A percentile compares a stretch with the other conserved stretches of the same genome.
Conservation (phyloP, 2,888 invertebrate genomes). For the Andrena haemorrhoa region DNA sequence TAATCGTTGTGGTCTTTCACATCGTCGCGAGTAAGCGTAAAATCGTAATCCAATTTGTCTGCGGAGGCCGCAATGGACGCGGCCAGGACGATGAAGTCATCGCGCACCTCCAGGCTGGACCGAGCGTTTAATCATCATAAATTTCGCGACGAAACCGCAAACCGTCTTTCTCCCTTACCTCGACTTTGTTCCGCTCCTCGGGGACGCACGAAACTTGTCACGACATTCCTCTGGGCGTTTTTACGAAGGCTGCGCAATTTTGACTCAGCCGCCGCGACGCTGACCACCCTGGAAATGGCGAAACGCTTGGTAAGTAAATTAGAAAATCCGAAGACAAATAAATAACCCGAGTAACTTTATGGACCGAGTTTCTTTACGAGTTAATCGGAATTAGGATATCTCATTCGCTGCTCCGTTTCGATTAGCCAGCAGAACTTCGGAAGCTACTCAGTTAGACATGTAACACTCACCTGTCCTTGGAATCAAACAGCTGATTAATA, state of each 20-base stretch:
- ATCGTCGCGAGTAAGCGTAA: conserved; percentile 73
- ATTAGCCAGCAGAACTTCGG: no score
- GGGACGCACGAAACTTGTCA: conserved; percentile 13
- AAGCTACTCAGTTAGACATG: conserved; percentile 26
- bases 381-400: no score
- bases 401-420: no score
- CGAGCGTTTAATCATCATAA: conserved; percentile 84
- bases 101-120: conserved; percentile 67
- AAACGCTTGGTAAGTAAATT: no score
- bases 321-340: no score
- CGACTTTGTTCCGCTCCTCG: conserved; percentile 42
- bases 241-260: conserved; percentile 14
- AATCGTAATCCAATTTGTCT: conserved; percentile 82
- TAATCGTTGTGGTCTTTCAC: conserved; percentile 65
- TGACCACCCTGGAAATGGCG: no score
- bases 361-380: no score
- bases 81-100: conserved; percentile 80
- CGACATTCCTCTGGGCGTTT: conserved; percentile 14
- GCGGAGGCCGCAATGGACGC: conserved; percentile 74
- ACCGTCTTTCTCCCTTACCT: conserved; percentile 71
- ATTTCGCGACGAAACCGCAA: conserved; percentile 83
- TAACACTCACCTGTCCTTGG: conserved; percentile 19
- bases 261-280: background rate
- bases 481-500: conserved; percentile 47
- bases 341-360: no score